Conservation (phyloP, 1,140 invertebrate genomes). For the Mactra quadrangularis region DNA sequence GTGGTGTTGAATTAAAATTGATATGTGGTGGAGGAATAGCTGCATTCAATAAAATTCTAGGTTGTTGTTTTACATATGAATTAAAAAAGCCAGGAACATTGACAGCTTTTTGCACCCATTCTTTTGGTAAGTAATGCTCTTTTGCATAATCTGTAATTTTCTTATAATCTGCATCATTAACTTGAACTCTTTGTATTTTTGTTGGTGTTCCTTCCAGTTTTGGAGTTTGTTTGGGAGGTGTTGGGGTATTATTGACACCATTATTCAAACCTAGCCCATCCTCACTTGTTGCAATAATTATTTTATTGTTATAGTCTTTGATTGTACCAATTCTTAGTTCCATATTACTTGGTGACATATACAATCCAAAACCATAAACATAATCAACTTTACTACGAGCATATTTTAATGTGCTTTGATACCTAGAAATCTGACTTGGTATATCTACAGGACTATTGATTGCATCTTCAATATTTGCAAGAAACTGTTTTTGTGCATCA, state of each 20-base stretch:
- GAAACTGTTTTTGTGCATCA: constrained; percentile 49
- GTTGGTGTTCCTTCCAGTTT: not conserved
- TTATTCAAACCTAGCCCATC: no score
- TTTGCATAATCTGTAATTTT: not conserved
- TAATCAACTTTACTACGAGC: constrained; percentile 34
- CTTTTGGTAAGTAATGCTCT: not conserved
- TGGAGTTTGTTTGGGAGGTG: constrained; percentile 10
- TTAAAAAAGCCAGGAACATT: no score
- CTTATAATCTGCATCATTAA: not conserved
- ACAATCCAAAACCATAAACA: constrained; percentile 29
- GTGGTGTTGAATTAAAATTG: no score
- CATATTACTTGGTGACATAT: constrained; percentile 47
- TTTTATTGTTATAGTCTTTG: constrained; percentile 44
- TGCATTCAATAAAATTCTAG: no score
- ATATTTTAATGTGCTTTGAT: constrained; percentile 39
- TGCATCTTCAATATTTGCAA: constrained; percentile 11
- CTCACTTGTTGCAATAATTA: constrained; percentile 21
- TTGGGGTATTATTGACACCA: no score
- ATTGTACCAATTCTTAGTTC: constrained; percentile 27
- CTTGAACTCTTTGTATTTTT: not conserved
- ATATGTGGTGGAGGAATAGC: no score
- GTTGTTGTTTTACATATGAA: no score
- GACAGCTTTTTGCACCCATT: not conserved
- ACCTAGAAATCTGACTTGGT: not conserved
- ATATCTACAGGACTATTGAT: constrained; percentile 22